Conservation (phyloP, 1,140 invertebrate genomes). For the Anoplolepis gracilipes region DNA sequence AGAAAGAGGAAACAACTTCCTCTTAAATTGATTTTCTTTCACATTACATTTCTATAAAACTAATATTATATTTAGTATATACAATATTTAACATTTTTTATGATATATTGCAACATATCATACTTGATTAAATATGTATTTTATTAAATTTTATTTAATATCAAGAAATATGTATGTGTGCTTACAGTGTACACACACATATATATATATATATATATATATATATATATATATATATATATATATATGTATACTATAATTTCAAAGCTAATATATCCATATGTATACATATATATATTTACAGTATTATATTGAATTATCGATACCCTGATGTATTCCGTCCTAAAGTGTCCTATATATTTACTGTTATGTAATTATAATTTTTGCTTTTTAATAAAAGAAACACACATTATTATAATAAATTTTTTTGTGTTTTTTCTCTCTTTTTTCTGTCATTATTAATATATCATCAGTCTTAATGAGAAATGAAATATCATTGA, state of each 20-base stretch:
- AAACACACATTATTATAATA: conserved; percentile 58
- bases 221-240: conserved; percentile 22
- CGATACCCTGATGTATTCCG: conserved; percentile 73
- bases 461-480: not conserved
- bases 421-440: conserved; percentile 15
- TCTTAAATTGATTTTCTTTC: conserved; percentile 22
- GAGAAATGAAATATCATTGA: not conserved
- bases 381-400: conserved; percentile 72
- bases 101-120: conserved; percentile 48
- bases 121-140: conserved; percentile 54
- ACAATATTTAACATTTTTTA: conserved; percentile 37
- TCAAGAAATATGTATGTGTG: conserved; percentile 56
- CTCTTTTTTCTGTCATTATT: not conserved
- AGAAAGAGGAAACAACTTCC: not conserved
- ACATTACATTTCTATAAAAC: not conserved
- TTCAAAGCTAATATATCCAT: conserved; percentile 7
- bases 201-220: conserved; percentile 69
- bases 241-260: conserved; percentile 17
- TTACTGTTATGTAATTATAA: conserved; percentile 66
- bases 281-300: conserved; percentile 53
- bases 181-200: conserved; percentile 52
- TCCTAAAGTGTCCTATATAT: conserved; percentile 70
- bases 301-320: conserved; percentile 51
- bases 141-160: conserved; percentile 68
- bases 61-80: conserved; percentile 28